Conservation (phyloP, 1,140 invertebrate genomes). For the Melitaea cinxia region DNA sequence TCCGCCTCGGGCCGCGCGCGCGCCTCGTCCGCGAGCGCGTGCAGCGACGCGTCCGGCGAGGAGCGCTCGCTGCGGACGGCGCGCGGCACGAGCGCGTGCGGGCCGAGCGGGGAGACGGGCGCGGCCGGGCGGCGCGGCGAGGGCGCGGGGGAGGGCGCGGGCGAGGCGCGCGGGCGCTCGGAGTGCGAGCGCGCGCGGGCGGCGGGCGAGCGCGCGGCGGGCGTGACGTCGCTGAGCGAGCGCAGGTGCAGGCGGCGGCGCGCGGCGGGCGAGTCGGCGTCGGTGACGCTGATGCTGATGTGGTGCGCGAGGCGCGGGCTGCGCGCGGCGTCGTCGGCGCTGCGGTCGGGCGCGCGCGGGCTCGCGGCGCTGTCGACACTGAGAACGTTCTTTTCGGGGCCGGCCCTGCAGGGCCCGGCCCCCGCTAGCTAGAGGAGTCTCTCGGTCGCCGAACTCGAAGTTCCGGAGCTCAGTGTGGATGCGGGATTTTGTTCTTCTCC, state of each 20-base stretch:
- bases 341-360: constrained; percentile 51
- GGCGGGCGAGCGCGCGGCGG: constrained; percentile 56
- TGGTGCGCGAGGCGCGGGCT: constrained; percentile 52
- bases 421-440: constrained; percentile 90
- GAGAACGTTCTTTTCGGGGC: constrained; percentile 74
- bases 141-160: constrained; percentile 45
- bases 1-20: constrained; percentile 31
- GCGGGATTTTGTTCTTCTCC: constrained; percentile 82
- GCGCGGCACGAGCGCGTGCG: constrained; percentile 33
- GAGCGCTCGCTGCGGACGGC: constrained; percentile 44
- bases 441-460: constrained; percentile 88
- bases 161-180: constrained; percentile 52
- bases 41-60: constrained; percentile 39
- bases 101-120: constrained; percentile 22
- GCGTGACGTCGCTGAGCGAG: constrained; percentile 76
- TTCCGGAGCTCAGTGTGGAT: constrained; percentile 87
- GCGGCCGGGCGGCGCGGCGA: constrained; percentile 46
- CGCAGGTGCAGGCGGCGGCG: constrained; percentile 71
- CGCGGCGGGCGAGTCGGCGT: constrained; percentile 61
- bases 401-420: constrained; percentile 82
- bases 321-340: constrained; percentile 45
- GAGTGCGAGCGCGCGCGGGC: constrained; percentile 68
- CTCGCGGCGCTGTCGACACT: constrained; percentile 55
- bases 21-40: constrained; percentile 31
- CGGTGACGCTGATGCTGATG: constrained; percentile 76